phyloP scores from a whole-genome alignment of 2,888 invertebrate species.

The Dioctria rufipes region DNA sequence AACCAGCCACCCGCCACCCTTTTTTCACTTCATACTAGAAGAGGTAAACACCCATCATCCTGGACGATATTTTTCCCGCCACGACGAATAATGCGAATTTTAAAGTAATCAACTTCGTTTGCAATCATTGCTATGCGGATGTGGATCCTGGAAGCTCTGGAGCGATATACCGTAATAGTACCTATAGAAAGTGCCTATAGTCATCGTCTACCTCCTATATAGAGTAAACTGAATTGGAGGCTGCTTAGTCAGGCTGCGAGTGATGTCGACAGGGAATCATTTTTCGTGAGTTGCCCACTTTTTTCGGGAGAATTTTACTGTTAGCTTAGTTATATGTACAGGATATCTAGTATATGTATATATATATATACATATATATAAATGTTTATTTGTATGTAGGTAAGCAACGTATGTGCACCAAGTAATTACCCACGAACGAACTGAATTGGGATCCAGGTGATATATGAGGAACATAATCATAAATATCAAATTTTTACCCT shows the following conservation, averaged over 20 bases:
- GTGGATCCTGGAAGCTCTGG: conserved; percentile 3
- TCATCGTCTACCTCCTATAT: neutral
- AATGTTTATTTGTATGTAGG: neutral
- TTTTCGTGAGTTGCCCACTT: conserved; percentile 51
- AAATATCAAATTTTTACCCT: conserved; percentile 60
- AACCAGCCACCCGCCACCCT: conserved; percentile 34
- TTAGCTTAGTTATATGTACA: conserved; percentile 30
- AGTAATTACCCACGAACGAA: conserved; percentile 40
- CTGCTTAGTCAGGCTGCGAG: conserved; percentile 50
- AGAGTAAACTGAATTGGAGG: neutral
- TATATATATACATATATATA: neutral
- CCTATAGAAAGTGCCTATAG: too few relatives aligned
- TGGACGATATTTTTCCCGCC: conserved; percentile 55
- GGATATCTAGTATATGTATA: neutral
- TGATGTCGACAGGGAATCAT: conserved; percentile 59
- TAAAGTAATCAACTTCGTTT: conserved; percentile 58
- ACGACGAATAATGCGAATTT: conserved; percentile 60
- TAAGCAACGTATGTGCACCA: conserved; percentile 18
- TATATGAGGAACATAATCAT: conserved; percentile 60
- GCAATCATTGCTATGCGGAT: conserved; percentile 52
- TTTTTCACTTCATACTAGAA: too few relatives aligned
- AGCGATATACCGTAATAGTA: neutral
- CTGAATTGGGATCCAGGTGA: conserved; percentile 53
- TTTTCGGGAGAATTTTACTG: conserved; percentile 44
- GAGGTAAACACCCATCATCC: conserved; percentile 32